These are phyloP conservation scores for Butorides virescens DNA, from an alignment of 2,113 vertebrate species.

Conservation along the genomic window DNA sequence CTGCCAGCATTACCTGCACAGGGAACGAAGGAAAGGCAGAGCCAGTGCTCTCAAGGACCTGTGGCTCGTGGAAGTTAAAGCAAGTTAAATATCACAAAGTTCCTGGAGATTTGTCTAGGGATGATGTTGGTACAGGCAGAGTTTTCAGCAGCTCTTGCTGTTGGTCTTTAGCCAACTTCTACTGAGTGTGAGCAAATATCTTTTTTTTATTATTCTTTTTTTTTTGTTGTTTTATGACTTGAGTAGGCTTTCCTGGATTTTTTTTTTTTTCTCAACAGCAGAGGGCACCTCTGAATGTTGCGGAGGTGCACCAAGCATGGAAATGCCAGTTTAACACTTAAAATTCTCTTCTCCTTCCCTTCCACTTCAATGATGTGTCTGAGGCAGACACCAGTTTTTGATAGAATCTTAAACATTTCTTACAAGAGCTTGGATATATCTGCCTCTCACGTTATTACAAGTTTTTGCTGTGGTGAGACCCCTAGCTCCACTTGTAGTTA, in stretches of 20 bases:
- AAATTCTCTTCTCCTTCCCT: neutral
- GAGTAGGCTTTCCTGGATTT: neutral
- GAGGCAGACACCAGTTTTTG: neutral
- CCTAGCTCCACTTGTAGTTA: neutral
- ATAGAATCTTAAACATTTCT: neutral
- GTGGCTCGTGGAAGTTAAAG: neutral
- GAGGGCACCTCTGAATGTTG: neutral
- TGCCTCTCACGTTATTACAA: neutral
- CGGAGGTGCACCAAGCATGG: neutral
- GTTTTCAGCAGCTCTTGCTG: neutral
- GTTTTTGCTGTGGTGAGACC: neutral
- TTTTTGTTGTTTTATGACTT: neutral
- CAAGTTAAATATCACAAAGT: neutral
- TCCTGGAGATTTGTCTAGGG: neutral
- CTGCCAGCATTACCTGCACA: neutral
- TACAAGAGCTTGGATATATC: neutral
- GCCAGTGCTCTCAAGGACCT: neutral
- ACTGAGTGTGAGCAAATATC: neutral
- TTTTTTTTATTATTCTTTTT: neutral
- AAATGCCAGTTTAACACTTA: neutral
- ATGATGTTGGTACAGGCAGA: neutral
- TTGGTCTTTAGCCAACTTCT: neutral
- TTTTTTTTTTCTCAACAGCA: neutral
- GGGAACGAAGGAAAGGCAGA: neutral
- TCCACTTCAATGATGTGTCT: neutral